These are phyloP conservation scores for Ochlodes sylvanus DNA, from an alignment of 2,888 invertebrate species.

Conservation along the genomic window DNA sequence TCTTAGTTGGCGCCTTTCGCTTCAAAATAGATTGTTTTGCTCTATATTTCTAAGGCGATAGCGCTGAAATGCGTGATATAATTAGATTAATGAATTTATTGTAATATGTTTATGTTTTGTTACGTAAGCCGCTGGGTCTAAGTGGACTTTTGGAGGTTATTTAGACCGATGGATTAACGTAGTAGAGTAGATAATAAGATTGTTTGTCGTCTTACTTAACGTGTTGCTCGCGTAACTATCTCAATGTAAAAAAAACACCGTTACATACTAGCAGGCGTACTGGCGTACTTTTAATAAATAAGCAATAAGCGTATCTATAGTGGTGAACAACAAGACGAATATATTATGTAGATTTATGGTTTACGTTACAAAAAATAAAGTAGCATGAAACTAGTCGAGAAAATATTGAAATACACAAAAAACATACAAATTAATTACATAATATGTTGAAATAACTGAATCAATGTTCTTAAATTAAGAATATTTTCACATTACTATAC, in stretches of 20 bases:
- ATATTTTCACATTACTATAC: too few species aligned
- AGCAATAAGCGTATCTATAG: too few species aligned
- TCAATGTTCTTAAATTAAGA: too few species aligned
- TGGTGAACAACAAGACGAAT: too few species aligned
- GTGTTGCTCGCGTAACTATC: conserved; percentile 10
- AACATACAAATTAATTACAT: too few species aligned
- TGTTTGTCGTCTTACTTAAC: conserved; percentile 44
- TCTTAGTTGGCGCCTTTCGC: conserved; percentile 47
- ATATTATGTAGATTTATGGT: too few species aligned
- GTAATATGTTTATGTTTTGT: conserved; percentile 44
- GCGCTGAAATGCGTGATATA: conserved; percentile 38
- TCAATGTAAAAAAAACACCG: conserved; percentile 31
- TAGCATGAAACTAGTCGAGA: too few species aligned
- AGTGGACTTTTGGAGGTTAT: conserved; percentile 58
- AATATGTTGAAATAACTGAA: too few species aligned
- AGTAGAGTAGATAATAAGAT: conserved; percentile 39
- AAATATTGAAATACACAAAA: too few species aligned
- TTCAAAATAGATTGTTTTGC: conserved; percentile 42
- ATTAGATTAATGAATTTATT: conserved; percentile 37
- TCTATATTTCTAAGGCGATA: conserved; percentile 40
- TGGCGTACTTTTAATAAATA: conserved; percentile 8
- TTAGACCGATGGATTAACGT: conserved; percentile 41
- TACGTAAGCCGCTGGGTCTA: conserved; percentile 52
- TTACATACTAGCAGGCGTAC: conserved; percentile 22
- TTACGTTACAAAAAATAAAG: too few species aligned